A percentile compares a stretch with the other conserved stretches of the same genome.
These are phyloP conservation scores for Lagria hirta DNA, from an alignment of 2,888 invertebrate genomes.

Conservation along the genomic window DNA sequence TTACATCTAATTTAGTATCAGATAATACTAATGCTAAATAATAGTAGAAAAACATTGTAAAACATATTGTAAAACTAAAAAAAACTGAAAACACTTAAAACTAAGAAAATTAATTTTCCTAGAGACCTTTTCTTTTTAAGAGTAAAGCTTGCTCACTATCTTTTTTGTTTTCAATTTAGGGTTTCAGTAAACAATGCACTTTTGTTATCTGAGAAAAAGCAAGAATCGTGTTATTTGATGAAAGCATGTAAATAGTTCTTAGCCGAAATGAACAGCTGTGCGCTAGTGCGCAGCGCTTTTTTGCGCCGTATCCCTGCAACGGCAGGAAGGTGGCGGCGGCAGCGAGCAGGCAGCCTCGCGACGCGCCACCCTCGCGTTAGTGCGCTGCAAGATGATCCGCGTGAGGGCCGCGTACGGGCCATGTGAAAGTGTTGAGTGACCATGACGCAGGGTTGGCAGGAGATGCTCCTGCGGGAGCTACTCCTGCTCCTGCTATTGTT, in stretches of 20 bases:
- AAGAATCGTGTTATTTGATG: too few species aligned
- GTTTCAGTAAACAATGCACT: too few species aligned
- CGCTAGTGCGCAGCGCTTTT: constrained; percentile 26
- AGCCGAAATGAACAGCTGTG: constrained; percentile 15
- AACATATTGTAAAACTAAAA: too few species aligned
- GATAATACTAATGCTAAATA: too few species aligned
- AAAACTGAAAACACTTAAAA: too few species aligned
- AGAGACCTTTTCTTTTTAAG: too few species aligned
- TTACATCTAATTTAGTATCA: too few species aligned
- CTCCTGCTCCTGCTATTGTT: constrained; percentile 46
- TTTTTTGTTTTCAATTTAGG: too few species aligned
- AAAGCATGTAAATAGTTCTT: constrained; percentile 2
- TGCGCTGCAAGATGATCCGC: constrained; percentile 42
- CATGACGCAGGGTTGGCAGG: constrained; percentile 48
- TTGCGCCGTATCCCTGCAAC: constrained; percentile 30
- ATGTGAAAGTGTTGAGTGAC: constrained; percentile 48
- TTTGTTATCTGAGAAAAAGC: too few species aligned
- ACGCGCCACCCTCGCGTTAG: constrained; percentile 28
- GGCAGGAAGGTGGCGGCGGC: constrained; percentile 18
- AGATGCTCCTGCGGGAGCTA: constrained; percentile 45
- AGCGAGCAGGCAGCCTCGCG: constrained; percentile 12
- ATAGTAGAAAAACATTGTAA: too few species aligned
- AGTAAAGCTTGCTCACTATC: too few species aligned
- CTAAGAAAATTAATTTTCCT: too few species aligned
- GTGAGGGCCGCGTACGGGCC: constrained; percentile 32